Evolutionary conservation across 1,140 invertebrate species (phyloP).

Genomic region (Tetranychus cinnabarinus): DNA sequence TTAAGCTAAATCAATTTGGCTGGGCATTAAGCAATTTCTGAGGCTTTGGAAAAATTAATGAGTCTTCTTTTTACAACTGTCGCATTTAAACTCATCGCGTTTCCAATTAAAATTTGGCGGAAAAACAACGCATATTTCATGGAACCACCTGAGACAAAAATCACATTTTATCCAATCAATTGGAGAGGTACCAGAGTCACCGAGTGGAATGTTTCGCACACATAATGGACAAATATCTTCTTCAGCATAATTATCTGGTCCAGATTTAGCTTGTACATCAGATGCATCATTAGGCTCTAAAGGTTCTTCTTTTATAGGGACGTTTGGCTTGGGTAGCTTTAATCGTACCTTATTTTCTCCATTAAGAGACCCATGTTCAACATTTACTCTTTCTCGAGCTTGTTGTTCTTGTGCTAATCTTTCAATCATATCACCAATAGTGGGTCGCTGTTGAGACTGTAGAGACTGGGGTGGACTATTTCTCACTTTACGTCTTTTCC

Average conservation of each 20-base stretch:
- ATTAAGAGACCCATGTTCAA: not conserved
- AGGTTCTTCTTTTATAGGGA: not conserved
- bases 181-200: not conserved
- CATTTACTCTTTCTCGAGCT: constrained; percentile 10
- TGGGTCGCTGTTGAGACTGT: constrained; percentile 24
- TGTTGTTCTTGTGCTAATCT: constrained; percentile 30
- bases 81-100: too few species aligned
- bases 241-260: not conserved
- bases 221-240: not conserved
- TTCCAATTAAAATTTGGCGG: too few species aligned
- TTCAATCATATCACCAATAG: constrained; percentile 46
- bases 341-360: not conserved
- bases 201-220: not conserved
- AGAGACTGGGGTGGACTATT: not conserved
- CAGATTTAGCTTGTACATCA: not conserved
- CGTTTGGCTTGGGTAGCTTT: too few species aligned
- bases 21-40: too few species aligned
- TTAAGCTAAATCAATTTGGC: too few species aligned
- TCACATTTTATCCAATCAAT: not conserved
- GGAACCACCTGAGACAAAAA: not conserved
- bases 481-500: not conserved
- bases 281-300: not conserved
- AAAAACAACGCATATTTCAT: not conserved
- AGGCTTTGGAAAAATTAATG: too few species aligned
- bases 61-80: too few species aligned